These are phyloP conservation scores for Nomada fabriciana DNA, from an alignment of 2,888 invertebrate genomes.

Conservation along the genomic window DNA sequence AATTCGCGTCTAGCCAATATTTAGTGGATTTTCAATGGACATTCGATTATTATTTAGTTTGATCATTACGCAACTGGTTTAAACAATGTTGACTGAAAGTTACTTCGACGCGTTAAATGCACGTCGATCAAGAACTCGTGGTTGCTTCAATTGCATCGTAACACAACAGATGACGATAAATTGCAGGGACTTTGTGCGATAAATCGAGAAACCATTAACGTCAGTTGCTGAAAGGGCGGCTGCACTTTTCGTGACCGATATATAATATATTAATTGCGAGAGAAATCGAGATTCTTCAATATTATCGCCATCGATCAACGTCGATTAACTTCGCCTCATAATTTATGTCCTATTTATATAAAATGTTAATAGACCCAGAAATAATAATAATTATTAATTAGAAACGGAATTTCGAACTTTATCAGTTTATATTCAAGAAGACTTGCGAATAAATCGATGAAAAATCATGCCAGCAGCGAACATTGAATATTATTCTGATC, in stretches of 20 bases:
- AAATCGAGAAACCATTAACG: conserved; percentile 44
- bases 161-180: conserved; percentile 2
- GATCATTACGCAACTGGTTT: no score
- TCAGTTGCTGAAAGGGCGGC: conserved; percentile 39
- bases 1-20: neutral
- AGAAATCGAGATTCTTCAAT: conserved; percentile 28
- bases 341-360: neutral
- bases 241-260: conserved; percentile 20
- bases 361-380: neutral
- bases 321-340: conserved; percentile 34
- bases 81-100: conserved; percentile 1
- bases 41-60: neutral
- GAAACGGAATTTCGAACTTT: no score
- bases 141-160: neutral
- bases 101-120: neutral
- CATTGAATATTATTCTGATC: conserved; percentile 3
- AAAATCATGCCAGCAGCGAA: no score
- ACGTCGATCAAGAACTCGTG: neutral
- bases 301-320: conserved; percentile 39
- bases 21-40: neutral
- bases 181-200: conserved; percentile 24
- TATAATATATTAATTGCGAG: conserved; percentile 24
- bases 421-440: no score
- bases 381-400: no score
- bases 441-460: no score